Evolutionary conservation across 2,113 vertebrate species (phyloP).

Genomic region (rat (Rattus norvegicus)): DNA sequence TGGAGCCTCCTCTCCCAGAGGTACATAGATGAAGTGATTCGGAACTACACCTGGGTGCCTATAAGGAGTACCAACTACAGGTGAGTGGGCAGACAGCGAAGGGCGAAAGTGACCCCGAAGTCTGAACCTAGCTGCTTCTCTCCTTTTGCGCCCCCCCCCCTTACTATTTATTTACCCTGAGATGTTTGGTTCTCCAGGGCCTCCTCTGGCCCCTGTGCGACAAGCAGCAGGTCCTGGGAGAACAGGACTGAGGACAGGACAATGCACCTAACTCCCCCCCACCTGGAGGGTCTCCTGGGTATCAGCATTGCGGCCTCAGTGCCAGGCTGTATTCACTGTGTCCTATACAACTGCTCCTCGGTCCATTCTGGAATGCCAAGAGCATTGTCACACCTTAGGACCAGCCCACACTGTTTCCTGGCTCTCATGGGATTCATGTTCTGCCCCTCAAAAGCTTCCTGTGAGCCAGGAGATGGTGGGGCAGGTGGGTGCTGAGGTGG

Average conservation of each 20-base stretch:
- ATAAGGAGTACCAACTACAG: slow-evolving; percentile 99
- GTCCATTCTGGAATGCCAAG: neutral
- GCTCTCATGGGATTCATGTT: neutral
- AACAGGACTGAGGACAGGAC: neutral
- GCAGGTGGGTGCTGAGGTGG: neutral
- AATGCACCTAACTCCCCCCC: neutral
- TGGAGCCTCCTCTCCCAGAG: slow-evolving; percentile 86
- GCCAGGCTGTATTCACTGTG: neutral
- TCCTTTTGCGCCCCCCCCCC: neutral
- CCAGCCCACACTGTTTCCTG: neutral
- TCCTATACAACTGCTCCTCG: neutral
- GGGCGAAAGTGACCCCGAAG: neutral
- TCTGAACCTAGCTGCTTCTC: neutral
- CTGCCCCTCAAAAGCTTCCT: neutral
- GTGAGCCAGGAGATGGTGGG: neutral
- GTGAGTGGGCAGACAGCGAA: slow-evolving; percentile 82
- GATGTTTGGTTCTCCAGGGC: neutral
- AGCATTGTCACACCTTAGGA: neutral
- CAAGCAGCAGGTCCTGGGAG: neutral
- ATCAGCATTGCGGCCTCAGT: neutral
- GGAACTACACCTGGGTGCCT: slow-evolving; percentile 97
- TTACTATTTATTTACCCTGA: neutral
- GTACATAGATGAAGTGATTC: slow-evolving; percentile 94
- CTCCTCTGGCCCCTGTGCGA: neutral
- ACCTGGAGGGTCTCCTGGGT: neutral